Conservation (phyloP, 2,888 invertebrate genomes). For the Hypena proboscidalis region DNA sequence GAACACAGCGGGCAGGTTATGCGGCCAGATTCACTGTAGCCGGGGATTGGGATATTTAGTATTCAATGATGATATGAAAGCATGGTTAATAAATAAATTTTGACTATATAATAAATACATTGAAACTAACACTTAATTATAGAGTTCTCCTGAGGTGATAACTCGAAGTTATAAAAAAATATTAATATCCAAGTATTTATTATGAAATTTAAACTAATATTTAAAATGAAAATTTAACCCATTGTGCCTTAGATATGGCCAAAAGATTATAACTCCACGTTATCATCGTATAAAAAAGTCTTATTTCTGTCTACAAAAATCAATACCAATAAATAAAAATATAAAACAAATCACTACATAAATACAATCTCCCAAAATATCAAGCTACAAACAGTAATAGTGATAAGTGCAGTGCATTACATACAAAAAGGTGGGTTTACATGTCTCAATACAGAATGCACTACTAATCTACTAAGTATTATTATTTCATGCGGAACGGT, state of each 20-base stretch:
- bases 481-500: slow-evolving; percentile 35
- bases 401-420: slow-evolving; percentile 52
- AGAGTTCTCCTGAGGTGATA: background rate
- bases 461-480: slow-evolving; percentile 34
- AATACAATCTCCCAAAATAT: slow-evolving; percentile 32
- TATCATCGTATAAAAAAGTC: slow-evolving; percentile 4
- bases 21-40: slow-evolving; percentile 89
- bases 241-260: background rate
- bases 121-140: no score
- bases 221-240: no score
- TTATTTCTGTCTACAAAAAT: no score
- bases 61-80: background rate
- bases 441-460: slow-evolving; percentile 10
- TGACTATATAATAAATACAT: no score
- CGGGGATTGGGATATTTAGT: background rate
- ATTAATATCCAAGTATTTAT: no score
- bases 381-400: slow-evolving; percentile 31
- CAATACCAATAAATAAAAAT: slow-evolving; percentile 12
- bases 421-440: slow-evolving; percentile 6
- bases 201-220: no score
- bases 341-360: slow-evolving; percentile 21
- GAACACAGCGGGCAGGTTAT: slow-evolving; percentile 95
- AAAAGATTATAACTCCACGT: background rate
- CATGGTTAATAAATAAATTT: no score
- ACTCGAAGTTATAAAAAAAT: no score